Evolutionary conservation across 1,140 invertebrate genomes (phyloP).

Genomic region (Nebria ingens): DNA sequence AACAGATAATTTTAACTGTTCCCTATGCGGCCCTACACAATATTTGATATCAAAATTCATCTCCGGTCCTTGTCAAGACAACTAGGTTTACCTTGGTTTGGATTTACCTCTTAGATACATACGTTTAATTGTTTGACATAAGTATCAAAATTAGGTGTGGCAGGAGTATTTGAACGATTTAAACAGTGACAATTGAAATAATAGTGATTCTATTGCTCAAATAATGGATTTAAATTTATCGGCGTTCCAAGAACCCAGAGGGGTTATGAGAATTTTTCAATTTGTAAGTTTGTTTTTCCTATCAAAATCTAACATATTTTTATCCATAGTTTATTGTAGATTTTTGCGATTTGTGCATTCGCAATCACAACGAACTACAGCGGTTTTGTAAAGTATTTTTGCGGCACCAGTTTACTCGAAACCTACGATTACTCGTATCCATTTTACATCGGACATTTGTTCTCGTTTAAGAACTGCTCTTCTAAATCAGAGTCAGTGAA

Average conservation of each 20-base stretch:
- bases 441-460: slow-evolving; percentile 18
- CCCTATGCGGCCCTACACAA: too few relatives aligned
- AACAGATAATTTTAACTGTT: too few relatives aligned
- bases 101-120: too few relatives aligned
- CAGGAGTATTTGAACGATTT: background rate
- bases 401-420: slow-evolving; percentile 7
- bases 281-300: slow-evolving; percentile 36
- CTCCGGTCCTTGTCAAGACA: too few relatives aligned
- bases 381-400: slow-evolving; percentile 22
- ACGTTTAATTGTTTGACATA: slow-evolving; percentile 3
- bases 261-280: slow-evolving; percentile 48
- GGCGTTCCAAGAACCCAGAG: slow-evolving; percentile 45
- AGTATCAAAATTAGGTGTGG: slow-evolving; percentile 1
- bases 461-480: slow-evolving; percentile 12
- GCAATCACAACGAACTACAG: slow-evolving; percentile 42
- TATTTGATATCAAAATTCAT: slow-evolving; percentile 6
- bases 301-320: slow-evolving; percentile 11
- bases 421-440: slow-evolving; percentile 27
- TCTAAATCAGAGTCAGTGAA: slow-evolving; percentile 14
- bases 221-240: slow-evolving; percentile 38
- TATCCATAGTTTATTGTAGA: slow-evolving; percentile 27
- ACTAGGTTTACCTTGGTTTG: too few relatives aligned
- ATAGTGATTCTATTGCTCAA: background rate
- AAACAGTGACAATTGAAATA: background rate
- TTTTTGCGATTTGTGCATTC: slow-evolving; percentile 50